Base-by-base conservation (phyloP, 2,888 invertebrate genomes). In the Brenthis hecate region DNA sequence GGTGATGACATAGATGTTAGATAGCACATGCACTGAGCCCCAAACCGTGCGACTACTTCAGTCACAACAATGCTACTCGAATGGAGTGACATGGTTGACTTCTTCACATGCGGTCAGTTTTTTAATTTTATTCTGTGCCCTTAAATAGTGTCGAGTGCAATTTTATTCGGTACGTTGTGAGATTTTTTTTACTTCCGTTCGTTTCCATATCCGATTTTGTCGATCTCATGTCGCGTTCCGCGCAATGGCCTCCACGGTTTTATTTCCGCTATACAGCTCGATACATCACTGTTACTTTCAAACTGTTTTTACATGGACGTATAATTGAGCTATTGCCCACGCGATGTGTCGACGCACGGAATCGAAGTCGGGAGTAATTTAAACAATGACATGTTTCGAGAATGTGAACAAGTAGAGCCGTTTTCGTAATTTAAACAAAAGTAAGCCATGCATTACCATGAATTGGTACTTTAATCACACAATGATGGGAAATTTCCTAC, bases 11-110 rank as follows among this genome's bases (percentile, higher is more conserved):
- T 78, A 80, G 80, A 81, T 84, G 81, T 78, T 80, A 85, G 85
- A 88, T 87, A 83, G 79, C 68, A 66, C 56, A 72, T 66, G 69
- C 68, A 67, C 63, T 60, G 68, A 68, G 65, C 70, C 79, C 80
- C 72, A 80, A 87, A 84, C 81, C 82, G 86, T 85, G 87, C 75
- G 85, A 85, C 78, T 77, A 72, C 74, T 78, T 88, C 90, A 92
- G 92, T 92, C 84, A 84, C 83, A 85, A 86, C 81, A 81, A 89
- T 89, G 91, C 83, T 89, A 86, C 85, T 91, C 89, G 87, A 89
- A 86, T 91, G 90, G 88, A 87, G 87, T 83, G 92, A 92, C 91
- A 90, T 91, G 89, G 82, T 91, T 77, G 89, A 89, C 78, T 89
- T 89, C 81, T 84, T 91, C 76, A 81, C 83, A 74, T 90, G 91